Percentiles rank a stretch among this genome's conserved stretches.
Conservation (phyloP, 2,797 vertebrate genomes). For the Acanthiza pusilla region DNA sequence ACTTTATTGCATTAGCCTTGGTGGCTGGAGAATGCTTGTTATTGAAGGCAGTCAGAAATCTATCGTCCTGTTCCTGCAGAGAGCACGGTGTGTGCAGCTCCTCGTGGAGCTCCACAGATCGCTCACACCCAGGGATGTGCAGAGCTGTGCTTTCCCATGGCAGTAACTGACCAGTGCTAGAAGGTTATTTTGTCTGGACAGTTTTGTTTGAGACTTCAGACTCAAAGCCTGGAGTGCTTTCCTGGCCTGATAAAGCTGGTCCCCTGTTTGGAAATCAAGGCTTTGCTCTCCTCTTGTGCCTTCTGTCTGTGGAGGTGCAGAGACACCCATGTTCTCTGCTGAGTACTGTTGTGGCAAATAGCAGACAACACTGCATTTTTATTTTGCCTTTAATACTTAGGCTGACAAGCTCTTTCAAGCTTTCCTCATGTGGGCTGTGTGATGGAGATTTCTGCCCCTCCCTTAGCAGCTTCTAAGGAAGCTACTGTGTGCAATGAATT, state of each 20-base stretch:
- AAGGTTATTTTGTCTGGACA: neutral
- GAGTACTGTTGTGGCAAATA: neutral
- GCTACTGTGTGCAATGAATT: neutral
- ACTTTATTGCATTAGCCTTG: conserved; percentile 12
- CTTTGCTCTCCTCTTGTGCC: neutral
- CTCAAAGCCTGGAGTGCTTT: neutral
- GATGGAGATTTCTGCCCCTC: neutral
- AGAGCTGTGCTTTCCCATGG: neutral
- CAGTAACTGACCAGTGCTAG: neutral
- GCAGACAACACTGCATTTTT: neutral
- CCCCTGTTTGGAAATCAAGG: accelerated
- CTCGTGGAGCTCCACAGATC: neutral
- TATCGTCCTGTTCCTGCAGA: neutral
- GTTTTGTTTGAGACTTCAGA: neutral
- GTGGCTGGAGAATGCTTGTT: neutral
- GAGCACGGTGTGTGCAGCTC: neutral
- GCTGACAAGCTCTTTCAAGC: neutral
- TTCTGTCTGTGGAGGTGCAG: neutral
- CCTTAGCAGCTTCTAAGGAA: neutral
- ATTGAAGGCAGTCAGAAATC: neutral
- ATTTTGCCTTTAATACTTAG: neutral
- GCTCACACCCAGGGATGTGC: neutral
- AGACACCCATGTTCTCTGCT: neutral
- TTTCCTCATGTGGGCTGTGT: neutral
- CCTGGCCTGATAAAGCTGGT: neutral